Evolutionary conservation across 92 coral and sea anemone species (phyloP).

Genomic region (Actinernus sp.): DNA sequence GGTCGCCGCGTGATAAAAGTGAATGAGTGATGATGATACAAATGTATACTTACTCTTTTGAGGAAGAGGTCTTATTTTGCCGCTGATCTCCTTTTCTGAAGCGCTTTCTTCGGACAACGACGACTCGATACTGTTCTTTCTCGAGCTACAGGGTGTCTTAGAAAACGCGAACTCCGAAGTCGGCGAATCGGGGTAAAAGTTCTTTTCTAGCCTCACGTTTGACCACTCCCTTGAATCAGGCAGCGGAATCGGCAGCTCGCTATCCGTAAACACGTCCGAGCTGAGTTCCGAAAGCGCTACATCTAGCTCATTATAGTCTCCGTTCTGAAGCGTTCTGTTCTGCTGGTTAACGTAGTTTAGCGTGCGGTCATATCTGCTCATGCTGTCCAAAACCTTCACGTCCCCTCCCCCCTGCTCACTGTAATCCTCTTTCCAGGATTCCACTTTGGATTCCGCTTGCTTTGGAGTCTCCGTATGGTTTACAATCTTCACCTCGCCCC

Average conservation of each 20-base stretch:
- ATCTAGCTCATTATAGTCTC: slow-evolving; percentile 81
- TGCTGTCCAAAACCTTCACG: slow-evolving; percentile 45
- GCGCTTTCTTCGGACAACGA: slow-evolving; percentile 75
- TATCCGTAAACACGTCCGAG: slow-evolving; percentile 88
- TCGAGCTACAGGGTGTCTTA: slow-evolving; percentile 97
- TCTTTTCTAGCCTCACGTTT: slow-evolving; percentile 53
- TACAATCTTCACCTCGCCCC: neutral
- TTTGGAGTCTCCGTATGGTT: neutral
- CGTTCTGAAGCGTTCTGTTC: slow-evolving; percentile 77
- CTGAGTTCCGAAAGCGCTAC: slow-evolving; percentile 79
- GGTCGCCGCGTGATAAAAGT: no score
- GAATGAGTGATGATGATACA: no score
- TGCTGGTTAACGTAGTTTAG: slow-evolving; percentile 82
- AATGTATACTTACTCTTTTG: slow-evolving; percentile 18
- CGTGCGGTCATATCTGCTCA: slow-evolving; percentile 74
- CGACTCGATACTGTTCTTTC: slow-evolving; percentile 90
- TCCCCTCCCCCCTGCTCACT: slow-evolving; percentile 22
- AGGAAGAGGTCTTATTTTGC: slow-evolving; percentile 10
- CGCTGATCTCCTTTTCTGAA: slow-evolving; percentile 41
- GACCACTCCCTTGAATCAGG: slow-evolving; percentile 62
- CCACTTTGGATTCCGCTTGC: slow-evolving; percentile 1
- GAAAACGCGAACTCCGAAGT: slow-evolving; percentile 89
- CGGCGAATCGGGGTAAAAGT: slow-evolving; percentile 95
- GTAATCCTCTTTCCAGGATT: neutral
- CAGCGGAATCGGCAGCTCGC: slow-evolving; percentile 67